Evolutionary conservation across 2,888 invertebrate species (phyloP).

Genomic region (Thecocarcelia acutangulata): DNA sequence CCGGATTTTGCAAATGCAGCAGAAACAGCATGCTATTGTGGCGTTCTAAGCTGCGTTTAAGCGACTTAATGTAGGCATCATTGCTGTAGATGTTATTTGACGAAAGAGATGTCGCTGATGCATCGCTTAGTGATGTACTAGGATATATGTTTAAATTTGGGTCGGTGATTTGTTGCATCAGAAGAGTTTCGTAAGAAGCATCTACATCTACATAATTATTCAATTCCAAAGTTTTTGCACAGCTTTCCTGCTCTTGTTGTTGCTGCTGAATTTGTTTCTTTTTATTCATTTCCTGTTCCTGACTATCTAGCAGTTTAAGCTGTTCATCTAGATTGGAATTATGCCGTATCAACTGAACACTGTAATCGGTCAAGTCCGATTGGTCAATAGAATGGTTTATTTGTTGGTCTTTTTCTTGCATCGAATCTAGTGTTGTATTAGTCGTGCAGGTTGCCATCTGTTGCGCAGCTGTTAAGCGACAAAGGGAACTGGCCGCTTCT

Average conservation of each 20-base stretch:
- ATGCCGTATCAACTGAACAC: conserved; percentile 76
- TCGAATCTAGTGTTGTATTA: neutral
- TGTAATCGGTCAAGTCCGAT: conserved; percentile 70
- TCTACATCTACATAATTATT: conserved; percentile 69
- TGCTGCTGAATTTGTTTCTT: conserved; percentile 58
- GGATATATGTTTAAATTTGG: conserved; percentile 40
- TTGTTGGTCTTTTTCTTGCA: neutral
- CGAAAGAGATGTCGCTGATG: conserved; percentile 54
- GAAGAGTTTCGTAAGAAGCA: conserved; percentile 67
- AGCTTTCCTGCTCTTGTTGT: neutral
- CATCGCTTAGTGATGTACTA: conserved; percentile 44
- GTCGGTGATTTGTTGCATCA: conserved; percentile 65
- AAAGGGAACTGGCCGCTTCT: conserved; percentile 6
- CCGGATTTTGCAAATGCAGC: conserved; percentile 80
- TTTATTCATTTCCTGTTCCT: conserved; percentile 78
- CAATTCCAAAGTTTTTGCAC: conserved; percentile 7
- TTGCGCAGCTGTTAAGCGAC: conserved; percentile 4
- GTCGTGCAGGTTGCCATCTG: neutral
- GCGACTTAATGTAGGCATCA: conserved; percentile 80
- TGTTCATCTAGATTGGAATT: conserved; percentile 80
- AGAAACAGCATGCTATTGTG: conserved; percentile 81
- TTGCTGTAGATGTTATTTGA: conserved; percentile 78
- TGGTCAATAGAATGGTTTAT: neutral
- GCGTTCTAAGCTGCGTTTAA: conserved; percentile 79
- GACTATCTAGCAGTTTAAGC: conserved; percentile 77